Evolutionary conservation across 1,140 invertebrate species (phyloP), one percentile per base, ranked within the genome.

Genomic region (Calephelis virginiensis): DNA sequence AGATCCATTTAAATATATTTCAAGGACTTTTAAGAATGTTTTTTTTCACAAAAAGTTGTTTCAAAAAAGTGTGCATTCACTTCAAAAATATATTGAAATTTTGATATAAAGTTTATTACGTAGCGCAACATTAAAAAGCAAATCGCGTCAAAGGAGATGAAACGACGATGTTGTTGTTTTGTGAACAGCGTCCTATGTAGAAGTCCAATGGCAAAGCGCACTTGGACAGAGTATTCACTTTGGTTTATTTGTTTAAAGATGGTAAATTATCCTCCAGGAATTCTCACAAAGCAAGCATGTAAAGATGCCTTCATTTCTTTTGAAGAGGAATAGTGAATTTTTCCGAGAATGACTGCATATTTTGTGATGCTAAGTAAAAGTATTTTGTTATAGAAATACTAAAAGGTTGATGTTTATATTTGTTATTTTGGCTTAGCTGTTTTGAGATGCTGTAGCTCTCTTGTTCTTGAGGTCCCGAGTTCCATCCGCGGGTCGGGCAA

Each of bases 181-280:
- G 50, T 56, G 50, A 9, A 9, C 14, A 14, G 17, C 10, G 50
- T 56, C 11, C 64, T 47, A 48, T 67, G 62, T 61, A 64, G 61
- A 66, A 64, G 63, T 65, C 63, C 46, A 71, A 61, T 67, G 59
- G 50, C 65, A 48, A 45, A 63, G 61, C 50, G 17, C 37, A 64
- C 67, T 64, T 64, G 14, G 45, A 59, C 47, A 43, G 28, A 60
- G 56, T 61, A 43, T 62, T 47, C 48, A 11, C 63, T 45, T 43
- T 49, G 59, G 61, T 61, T 65, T 68, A 72, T 68, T 68, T 68
- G 40, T 37, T 65, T 66, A 72, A 6, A 38, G 50, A 61, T 63
- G 67, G 66, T 68, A 67, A 69, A 64, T 64, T 70, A 65, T 67
- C 45, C 45, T 50, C 59, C 64, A 67, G 70, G 65, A 65, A 70